Evolutionary conservation across 2,797 vertebrate species (phyloP).

Genomic region (Hydrophis major): DNA sequence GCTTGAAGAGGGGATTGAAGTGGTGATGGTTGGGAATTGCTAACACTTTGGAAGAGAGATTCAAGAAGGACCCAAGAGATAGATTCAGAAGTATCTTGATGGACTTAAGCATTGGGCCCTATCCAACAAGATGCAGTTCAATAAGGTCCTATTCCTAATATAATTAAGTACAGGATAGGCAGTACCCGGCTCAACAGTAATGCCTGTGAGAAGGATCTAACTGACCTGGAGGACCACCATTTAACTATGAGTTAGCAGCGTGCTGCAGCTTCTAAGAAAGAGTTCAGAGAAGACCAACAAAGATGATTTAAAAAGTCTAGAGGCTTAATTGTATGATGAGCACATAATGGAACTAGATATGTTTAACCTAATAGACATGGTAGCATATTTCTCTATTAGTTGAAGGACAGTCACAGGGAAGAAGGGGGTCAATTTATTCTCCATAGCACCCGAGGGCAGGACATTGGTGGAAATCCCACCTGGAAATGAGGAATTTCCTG

Average conservation of each 20-base stretch:
- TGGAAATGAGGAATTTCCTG: background rate
- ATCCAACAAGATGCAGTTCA: background rate
- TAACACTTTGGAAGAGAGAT: background rate
- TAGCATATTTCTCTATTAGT: background rate
- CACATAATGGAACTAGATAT: too few species aligned
- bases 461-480: background rate
- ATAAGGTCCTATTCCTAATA: background rate
- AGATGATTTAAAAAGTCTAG: background rate
- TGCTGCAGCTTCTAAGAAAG: background rate
- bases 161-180: background rate
- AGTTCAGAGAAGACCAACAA: background rate
- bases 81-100: background rate
- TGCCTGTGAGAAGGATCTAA: background rate
- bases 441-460: background rate
- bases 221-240: background rate
- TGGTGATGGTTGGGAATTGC: background rate
- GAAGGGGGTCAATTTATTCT: background rate
- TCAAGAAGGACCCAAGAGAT: background rate
- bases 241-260: background rate
- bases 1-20: background rate
- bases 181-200: background rate
- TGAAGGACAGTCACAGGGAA: background rate
- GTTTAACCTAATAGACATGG: too few species aligned
- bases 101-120: background rate
- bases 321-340: too few species aligned